Conservation (phyloP, 1,140 invertebrate genomes). For the Hylaeus anthracinus region DNA sequence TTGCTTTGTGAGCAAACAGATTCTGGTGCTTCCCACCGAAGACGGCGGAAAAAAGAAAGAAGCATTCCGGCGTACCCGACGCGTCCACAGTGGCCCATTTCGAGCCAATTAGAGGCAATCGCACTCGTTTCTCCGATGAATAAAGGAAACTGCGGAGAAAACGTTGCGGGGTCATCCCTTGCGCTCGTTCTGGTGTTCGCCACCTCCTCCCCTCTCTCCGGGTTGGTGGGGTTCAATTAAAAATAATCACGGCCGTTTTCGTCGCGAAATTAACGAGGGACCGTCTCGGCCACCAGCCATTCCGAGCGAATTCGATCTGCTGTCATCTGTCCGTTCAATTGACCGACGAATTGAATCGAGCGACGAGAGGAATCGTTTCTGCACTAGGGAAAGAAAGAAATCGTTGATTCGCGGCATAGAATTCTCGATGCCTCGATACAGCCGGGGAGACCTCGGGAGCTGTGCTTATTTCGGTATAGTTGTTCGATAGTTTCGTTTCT, state of each 20-base stretch:
- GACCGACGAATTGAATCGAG: slow-evolving; percentile 24
- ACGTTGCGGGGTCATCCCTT: no score
- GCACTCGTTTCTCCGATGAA: neutral
- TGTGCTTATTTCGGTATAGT: neutral
- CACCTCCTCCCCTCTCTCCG: neutral
- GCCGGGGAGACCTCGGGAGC: neutral
- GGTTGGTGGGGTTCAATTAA: slow-evolving; percentile 19
- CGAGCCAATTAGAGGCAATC: slow-evolving; percentile 10
- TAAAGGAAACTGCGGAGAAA: slow-evolving; percentile 1
- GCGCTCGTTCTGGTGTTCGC: neutral
- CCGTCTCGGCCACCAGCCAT: neutral
- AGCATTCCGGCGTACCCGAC: neutral
- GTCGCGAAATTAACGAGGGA: slow-evolving; percentile 15
- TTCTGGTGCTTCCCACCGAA: no score
- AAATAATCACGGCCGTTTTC: slow-evolving; percentile 35
- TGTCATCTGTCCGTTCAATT: slow-evolving; percentile 36
- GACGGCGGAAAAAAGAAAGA: no score
- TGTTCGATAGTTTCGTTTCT: no score
- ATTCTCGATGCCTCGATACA: neutral
- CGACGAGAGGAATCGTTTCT: slow-evolving; percentile 22
- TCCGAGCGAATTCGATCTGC: slow-evolving; percentile 31
- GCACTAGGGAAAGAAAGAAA: neutral
- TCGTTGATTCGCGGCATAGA: neutral
- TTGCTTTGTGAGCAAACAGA: no score
- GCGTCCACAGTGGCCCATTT: neutral